A percentile compares a stretch with the other conserved stretches of the same genome.
These are phyloP conservation scores for Anoplopoma fimbria DNA, from an alignment of 2,113 vertebrate genomes.

Conservation along the genomic window DNA sequence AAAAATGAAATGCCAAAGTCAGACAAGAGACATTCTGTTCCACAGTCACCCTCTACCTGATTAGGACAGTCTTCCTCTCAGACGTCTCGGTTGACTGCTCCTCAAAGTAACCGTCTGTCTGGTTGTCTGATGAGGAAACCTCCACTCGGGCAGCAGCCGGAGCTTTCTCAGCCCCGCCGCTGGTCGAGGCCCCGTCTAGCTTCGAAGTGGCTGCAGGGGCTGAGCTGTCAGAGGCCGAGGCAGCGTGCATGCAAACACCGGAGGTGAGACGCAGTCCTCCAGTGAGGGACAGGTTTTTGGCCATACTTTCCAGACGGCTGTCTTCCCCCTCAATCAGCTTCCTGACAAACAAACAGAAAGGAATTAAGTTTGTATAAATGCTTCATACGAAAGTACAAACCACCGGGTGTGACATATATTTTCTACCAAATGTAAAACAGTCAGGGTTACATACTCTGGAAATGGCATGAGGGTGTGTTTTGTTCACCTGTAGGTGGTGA, in stretches of 20 bases:
- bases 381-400: not conserved
- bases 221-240: not conserved
- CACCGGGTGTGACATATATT: no score
- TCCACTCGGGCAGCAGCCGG: not conserved
- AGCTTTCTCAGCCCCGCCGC: not conserved
- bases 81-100: conserved; percentile 77
- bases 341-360: conserved; percentile 56
- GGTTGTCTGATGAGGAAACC: conserved; percentile 40
- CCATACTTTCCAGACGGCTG: conserved; percentile 76
- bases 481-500: conserved; percentile 84
- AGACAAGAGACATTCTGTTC: not conserved
- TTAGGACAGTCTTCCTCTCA: conserved; percentile 81
- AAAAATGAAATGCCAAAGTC: no score
- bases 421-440: not conserved
- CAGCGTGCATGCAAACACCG: not conserved
- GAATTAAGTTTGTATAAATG: not conserved
- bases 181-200: not conserved
- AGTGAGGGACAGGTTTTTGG: conserved; percentile 63
- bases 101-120: conserved; percentile 20
- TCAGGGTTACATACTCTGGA: not conserved
- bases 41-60: conserved; percentile 74
- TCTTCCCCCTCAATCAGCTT: conserved; percentile 86
- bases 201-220: conserved; percentile 3
- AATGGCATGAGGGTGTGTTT: not conserved
- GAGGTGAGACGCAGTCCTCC: conserved; percentile 21